Percentiles rank a stretch among this genome's conserved stretches.
These are phyloP conservation scores for Hemibagrus guttatus DNA, from an alignment of 2,797 vertebrate genomes.

Conservation along the genomic window DNA sequence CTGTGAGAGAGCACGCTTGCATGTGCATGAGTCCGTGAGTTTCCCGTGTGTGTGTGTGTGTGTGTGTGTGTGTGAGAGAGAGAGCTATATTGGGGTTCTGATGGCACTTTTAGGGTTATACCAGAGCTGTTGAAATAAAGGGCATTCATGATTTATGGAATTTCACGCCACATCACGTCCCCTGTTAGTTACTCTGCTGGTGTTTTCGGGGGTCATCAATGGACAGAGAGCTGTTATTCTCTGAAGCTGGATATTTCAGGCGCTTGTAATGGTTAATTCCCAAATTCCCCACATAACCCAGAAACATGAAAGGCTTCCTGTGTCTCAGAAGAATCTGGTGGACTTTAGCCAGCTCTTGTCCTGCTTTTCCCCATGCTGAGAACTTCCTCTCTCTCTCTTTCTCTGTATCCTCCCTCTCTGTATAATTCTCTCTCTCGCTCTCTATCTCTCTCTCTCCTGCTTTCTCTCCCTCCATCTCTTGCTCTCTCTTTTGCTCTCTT, in stretches of 20 bases:
- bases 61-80: not conserved
- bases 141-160: not conserved
- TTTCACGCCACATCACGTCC: not conserved
- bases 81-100: not conserved
- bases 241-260: conserved; percentile 5
- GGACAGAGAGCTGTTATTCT: not conserved
- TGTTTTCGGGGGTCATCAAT: not conserved
- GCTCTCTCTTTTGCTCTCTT: not conserved
- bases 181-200: not conserved
- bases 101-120: not conserved
- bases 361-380: conserved; percentile 35
- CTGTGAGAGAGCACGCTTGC: too few species aligned
- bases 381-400: conserved; percentile 36
- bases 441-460: not conserved
- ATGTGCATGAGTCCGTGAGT: too few species aligned
- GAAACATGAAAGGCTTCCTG: conserved; percentile 55
- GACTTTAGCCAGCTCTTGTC: conserved; percentile 42
- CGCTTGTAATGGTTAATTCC: conserved; percentile 17
- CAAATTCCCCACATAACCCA: conserved; percentile 25
- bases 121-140: not conserved
- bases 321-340: conserved; percentile 45
- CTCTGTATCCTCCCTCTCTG: conserved; percentile 11
- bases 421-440: not conserved
- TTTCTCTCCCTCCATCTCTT: not conserved
- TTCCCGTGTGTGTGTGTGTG: not conserved